These are phyloP conservation scores for Cyclura pinguis DNA, from an alignment of 2,797 vertebrate species.

Conservation along the genomic window DNA sequence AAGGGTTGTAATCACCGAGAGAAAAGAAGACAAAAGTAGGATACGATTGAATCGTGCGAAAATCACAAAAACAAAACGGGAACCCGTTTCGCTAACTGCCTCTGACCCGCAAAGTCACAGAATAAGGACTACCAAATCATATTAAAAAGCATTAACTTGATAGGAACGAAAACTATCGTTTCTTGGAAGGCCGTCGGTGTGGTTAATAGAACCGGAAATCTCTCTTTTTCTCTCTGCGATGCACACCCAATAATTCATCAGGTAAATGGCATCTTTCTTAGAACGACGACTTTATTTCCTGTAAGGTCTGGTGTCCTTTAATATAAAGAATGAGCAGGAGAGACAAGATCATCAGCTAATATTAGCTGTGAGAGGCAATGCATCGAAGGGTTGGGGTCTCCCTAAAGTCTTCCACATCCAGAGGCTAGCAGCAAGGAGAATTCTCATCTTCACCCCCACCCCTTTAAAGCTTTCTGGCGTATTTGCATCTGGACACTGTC, in stretches of 20 bases:
- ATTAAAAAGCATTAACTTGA: not conserved
- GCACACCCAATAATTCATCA: not conserved
- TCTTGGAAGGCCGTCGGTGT: not conserved
- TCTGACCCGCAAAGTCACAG: not conserved
- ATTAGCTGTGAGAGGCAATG: not conserved
- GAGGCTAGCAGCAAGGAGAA: not conserved
- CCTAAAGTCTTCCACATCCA: not conserved
- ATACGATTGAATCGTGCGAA: not conserved
- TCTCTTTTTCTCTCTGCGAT: not conserved
- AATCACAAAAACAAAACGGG: not conserved
- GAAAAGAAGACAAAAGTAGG: not conserved
- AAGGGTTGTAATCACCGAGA: not conserved
- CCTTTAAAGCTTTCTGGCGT: not conserved
- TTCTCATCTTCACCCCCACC: no score
- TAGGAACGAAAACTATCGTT: not conserved
- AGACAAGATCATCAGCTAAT: not conserved
- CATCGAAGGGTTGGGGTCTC: not conserved
- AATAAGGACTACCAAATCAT: not conserved
- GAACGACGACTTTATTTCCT: not conserved
- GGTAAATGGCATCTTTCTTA: not conserved
- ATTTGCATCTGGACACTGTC: conserved; percentile 39
- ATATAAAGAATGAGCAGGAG: not conserved
- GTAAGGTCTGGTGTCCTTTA: not conserved
- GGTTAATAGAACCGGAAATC: not conserved
- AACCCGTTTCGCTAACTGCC: not conserved